phyloP scores from a whole-genome alignment of 2,113 vertebrate genomes.

The Monopterus albus region DNA sequence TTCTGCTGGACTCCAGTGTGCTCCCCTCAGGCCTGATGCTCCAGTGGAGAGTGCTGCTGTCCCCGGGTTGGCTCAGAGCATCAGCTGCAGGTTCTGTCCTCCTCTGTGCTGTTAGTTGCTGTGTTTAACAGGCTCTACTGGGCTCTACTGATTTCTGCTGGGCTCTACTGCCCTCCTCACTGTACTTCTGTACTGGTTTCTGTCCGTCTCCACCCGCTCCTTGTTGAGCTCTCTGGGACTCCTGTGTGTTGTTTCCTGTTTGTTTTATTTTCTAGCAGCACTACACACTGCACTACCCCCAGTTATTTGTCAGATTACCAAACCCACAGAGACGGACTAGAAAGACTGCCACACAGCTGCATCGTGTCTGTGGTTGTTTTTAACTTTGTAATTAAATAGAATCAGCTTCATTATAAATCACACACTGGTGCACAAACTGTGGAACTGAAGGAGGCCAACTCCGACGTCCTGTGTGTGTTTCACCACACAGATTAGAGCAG shows the following conservation, averaged over 20 bases:
- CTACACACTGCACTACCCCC: too few species aligned
- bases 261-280: slow-evolving; percentile 73
- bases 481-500: too few species aligned
- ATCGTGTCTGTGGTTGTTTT: too few species aligned
- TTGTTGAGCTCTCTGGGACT: slow-evolving; percentile 25
- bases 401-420: too few species aligned
- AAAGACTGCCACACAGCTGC: too few species aligned
- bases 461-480: too few species aligned
- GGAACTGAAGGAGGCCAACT: too few species aligned
- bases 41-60: background rate
- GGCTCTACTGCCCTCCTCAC: background rate
- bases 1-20: background rate
- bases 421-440: too few species aligned
- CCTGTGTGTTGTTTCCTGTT: slow-evolving; percentile 72
- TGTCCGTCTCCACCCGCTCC: slow-evolving; percentile 1
- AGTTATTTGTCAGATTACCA: too few species aligned
- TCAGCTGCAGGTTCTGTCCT: background rate
- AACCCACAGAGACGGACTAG: too few species aligned
- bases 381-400: too few species aligned
- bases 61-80: background rate
- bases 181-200: background rate
- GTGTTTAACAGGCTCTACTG: too few species aligned
- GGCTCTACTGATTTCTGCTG: background rate
- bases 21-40: slow-evolving; percentile 6
- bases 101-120: background rate